Percentiles rank a stretch among this genome's conserved stretches.
These are phyloP conservation scores for Notospermus geniculatus DNA, from an alignment of 1,140 invertebrate species.

Conservation along the genomic window DNA sequence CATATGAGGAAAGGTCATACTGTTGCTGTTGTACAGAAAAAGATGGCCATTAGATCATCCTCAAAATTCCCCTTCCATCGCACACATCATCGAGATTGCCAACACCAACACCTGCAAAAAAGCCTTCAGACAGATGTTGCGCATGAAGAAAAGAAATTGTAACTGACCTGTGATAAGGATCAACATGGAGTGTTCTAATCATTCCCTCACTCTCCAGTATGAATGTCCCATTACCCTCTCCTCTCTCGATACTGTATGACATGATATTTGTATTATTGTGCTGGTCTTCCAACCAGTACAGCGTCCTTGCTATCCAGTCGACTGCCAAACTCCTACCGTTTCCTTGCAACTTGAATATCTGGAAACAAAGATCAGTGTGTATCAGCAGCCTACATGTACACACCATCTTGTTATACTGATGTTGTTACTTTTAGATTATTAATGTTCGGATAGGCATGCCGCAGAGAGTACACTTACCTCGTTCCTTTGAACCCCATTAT, in stretches of 20 bases:
- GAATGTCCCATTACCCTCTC: conserved; percentile 35
- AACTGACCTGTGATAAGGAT: conserved; percentile 68
- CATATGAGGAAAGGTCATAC: neutral
- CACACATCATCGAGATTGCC: too few relatives aligned
- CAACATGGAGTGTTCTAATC: conserved; percentile 67
- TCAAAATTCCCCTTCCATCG: too few relatives aligned
- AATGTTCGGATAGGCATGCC: neutral
- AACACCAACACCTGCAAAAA: too few relatives aligned
- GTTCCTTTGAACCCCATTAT: conserved; percentile 59
- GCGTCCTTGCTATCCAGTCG: conserved; percentile 79
- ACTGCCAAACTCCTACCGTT: conserved; percentile 69
- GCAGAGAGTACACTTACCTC: conserved; percentile 49
- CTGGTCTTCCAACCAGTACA: conserved; percentile 73
- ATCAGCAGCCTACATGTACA: too few relatives aligned
- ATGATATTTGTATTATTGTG: conserved; percentile 24
- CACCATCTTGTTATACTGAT: neutral
- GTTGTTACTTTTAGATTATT: too few relatives aligned
- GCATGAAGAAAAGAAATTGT: too few relatives aligned
- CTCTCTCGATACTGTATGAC: conserved; percentile 33
- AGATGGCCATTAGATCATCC: too few relatives aligned
- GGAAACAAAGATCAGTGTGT: conserved; percentile 18
- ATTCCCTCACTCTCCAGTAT: conserved; percentile 55
- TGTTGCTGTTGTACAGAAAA: neutral
- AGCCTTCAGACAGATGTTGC: too few relatives aligned
- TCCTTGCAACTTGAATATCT: conserved; percentile 67